A percentile compares a stretch with the other conserved stretches of the same genome.
These are phyloP conservation scores for Lichenostomus cassidix DNA, from an alignment of 2,113 vertebrate genomes.

Conservation along the genomic window DNA sequence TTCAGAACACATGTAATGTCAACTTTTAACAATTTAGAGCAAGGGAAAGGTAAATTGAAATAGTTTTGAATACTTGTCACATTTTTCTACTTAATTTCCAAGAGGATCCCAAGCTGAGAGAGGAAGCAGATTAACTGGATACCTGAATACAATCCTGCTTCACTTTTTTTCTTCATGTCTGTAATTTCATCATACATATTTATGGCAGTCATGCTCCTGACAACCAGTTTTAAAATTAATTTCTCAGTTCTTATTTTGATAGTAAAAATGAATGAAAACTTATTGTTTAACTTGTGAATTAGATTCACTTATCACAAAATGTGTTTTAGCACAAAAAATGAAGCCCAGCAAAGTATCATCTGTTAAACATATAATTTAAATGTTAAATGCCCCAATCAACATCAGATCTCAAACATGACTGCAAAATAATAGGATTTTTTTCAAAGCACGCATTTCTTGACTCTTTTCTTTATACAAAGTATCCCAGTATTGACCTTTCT, in stretches of 20 bases:
- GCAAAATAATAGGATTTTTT: not conserved
- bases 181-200: not conserved
- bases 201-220: not conserved
- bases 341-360: not conserved
- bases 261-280: not conserved
- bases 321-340: not conserved
- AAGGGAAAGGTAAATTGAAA: not conserved
- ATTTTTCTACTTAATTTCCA: not conserved
- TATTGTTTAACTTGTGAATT: not conserved
- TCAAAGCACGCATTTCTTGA: slow-evolving; percentile 11
- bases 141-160: not conserved
- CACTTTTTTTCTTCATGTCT: not conserved
- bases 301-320: not conserved
- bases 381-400: not conserved
- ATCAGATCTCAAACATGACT: not conserved
- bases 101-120: not conserved
- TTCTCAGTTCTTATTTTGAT: not conserved
- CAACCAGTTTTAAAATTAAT: not conserved
- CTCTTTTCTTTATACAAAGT: slow-evolving; percentile 45
- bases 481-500: slow-evolving; percentile 33
- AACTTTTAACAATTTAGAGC: not conserved
- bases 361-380: not conserved
- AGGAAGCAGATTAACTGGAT: not conserved
- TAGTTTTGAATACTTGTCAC: not conserved
- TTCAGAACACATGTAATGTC: not conserved